Percentiles rank a stretch among this genome's conserved stretches.
phyloP scores from a whole-genome alignment of 2,113 vertebrate genomes.

The Dicrurus megarhynchus region DNA sequence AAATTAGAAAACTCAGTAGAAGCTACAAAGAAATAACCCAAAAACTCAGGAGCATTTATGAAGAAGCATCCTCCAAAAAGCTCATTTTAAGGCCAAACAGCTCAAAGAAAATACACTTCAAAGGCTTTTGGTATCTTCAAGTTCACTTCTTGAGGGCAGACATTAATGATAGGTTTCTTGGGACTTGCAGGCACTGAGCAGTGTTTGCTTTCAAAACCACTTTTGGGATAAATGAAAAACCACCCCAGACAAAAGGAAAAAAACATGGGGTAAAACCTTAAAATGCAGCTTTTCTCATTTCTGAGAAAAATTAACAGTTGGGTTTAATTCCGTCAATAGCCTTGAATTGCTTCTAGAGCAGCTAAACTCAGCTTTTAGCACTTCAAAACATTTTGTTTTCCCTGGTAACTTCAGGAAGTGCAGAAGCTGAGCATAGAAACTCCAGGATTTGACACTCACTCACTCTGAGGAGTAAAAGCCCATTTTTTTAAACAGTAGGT shows the following conservation, averaged over 20 bases:
- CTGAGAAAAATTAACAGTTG: neutral
- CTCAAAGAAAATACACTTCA: neutral
- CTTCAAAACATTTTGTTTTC: neutral
- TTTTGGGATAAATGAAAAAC: neutral
- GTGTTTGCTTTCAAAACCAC: neutral
- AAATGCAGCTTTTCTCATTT: neutral
- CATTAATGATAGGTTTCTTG: neutral
- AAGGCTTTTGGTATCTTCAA: neutral
- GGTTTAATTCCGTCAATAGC: neutral
- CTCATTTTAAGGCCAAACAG: neutral
- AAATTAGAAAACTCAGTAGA: neutral
- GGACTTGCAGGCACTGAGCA: neutral
- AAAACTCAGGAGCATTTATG: neutral
- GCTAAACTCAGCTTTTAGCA: neutral
- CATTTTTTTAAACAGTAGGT: neutral
- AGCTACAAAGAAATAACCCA: neutral
- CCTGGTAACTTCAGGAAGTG: constrained; percentile 27
- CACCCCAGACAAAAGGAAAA: neutral
- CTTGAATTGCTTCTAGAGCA: neutral
- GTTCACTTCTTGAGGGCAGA: neutral
- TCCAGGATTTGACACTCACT: constrained; percentile 45
- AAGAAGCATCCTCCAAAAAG: neutral
- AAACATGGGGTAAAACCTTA: neutral
- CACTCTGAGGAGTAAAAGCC: neutral
- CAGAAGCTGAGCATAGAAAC: constrained; percentile 40